Evolutionary conservation across 1,140 invertebrate genomes (phyloP).

Genomic region (Anastatus disparis): DNA sequence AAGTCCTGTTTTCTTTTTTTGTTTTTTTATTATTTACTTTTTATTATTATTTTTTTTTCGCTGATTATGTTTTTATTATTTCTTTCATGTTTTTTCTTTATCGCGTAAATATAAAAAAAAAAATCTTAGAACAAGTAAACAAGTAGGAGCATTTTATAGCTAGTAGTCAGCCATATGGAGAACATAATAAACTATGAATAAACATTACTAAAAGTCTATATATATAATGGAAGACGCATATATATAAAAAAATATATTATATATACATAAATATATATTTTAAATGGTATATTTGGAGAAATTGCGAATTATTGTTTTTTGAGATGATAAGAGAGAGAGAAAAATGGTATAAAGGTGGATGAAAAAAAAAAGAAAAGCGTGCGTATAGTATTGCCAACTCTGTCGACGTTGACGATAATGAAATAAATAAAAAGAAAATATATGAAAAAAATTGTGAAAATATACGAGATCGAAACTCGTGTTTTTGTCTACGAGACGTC

Average conservation of each 20-base stretch:
- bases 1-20: slow-evolving; percentile 28
- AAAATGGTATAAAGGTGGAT: slow-evolving; percentile 36
- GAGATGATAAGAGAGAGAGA: slow-evolving; percentile 45
- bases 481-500: slow-evolving; percentile 21
- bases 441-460: slow-evolving; percentile 40
- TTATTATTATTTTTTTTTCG: slow-evolving; percentile 37
- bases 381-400: slow-evolving; percentile 42
- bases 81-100: slow-evolving; percentile 38
- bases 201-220: slow-evolving; percentile 54
- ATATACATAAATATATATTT: slow-evolving; percentile 57
- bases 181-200: slow-evolving; percentile 60
- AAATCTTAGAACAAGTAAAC: slow-evolving; percentile 38
- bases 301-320: slow-evolving; percentile 51
- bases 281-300: slow-evolving; percentile 58
- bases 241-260: slow-evolving; percentile 50
- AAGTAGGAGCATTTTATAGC: slow-evolving; percentile 60
- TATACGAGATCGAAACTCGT: slow-evolving; percentile 31
- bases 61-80: slow-evolving; percentile 35
- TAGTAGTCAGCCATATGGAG: slow-evolving; percentile 62
- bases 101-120: slow-evolving; percentile 21
- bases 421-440: too few relatives aligned
- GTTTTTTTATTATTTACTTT: slow-evolving; percentile 33
- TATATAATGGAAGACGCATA: slow-evolving; percentile 47
- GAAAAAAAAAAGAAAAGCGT: too few relatives aligned
- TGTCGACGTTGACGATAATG: slow-evolving; percentile 39